Base-by-base conservation (phyloP, 1,140 invertebrate species). In the Bombus confusus region DNA sequence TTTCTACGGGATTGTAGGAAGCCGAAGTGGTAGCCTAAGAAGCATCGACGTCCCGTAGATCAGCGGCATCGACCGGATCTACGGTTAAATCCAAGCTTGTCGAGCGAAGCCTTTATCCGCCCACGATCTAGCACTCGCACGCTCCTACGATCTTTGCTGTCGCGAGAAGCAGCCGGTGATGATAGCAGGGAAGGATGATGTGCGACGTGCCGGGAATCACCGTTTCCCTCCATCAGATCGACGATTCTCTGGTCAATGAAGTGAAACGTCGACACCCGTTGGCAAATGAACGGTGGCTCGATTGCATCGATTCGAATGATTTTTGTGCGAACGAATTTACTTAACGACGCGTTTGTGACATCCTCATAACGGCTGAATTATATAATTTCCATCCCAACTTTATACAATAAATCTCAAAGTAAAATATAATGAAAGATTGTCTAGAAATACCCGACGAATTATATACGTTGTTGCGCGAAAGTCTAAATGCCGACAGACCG, bases 241-340 rank as follows among this genome's bases (percentile, higher is more conserved):
- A n/a, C 75, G 37, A 62, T 62, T 62, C 59, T 28, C 59, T 12
- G 52, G 43, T 47, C 75, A 77, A 77, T 77, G 75, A 25, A 77
- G 75, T 62, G 75, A 77, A 57, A 77, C 75, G 75, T 77, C 75
- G 75, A 62, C 75, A 77, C 75, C 74, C 74, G 43, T 76, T 76
- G 52, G 52, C 74, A 76, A 76, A 76, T 76, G 47, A 76, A 76
- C 52, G 74, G 22, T 59, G n/a, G 41, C 59, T 13, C 59, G 10
- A 59, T 28, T 62, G 10, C 6, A n/a, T 52, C 25, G 59, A 62
- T 62, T 62, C 47, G 47, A 52, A 22, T 5, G 47, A 52, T 68
- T 41, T 41, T 82, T 52, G 39, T 13, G 10, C 1, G 3, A n/a
- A 62, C 28, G 28, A 62, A 13, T 62, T 62, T n/a, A 62, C 59